phyloP scores from a whole-genome alignment of 2,113 vertebrate species.

The Upupa epops region DNA sequence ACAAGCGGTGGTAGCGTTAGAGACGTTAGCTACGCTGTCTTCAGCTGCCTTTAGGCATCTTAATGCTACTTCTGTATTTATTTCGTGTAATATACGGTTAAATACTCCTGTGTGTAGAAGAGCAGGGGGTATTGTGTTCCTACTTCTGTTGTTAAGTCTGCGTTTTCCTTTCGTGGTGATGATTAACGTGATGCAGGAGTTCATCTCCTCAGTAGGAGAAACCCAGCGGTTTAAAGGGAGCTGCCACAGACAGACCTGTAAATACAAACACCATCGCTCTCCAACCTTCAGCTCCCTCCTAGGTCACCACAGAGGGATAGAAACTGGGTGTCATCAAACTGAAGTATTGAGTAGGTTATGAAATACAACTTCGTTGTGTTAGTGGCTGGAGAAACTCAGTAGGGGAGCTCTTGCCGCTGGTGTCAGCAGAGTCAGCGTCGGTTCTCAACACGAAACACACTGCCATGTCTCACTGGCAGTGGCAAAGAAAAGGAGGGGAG shows the following conservation, averaged over 20 bases:
- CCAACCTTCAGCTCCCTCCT: background rate
- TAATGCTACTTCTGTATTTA: constrained; percentile 77
- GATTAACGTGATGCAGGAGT: constrained; percentile 5
- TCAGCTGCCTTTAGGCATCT: constrained; percentile 44
- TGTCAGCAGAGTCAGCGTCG: background rate
- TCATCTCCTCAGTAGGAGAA: constrained; percentile 38
- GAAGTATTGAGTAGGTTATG: background rate
- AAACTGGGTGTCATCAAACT: background rate
- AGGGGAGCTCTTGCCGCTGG: background rate
- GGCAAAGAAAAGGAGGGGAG: background rate
- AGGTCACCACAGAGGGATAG: background rate
- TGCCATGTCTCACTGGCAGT: constrained; percentile 36
- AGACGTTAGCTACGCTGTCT: constrained; percentile 32
- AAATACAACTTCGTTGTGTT: background rate
- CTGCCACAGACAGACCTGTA: background rate
- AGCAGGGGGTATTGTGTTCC: constrained; percentile 48
- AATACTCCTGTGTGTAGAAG: constrained; percentile 70
- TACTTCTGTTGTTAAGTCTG: constrained; percentile 55
- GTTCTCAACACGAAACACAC: background rate
- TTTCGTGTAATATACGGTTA: constrained; percentile 78
- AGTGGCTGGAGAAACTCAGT: background rate
- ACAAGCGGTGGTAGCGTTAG: constrained; percentile 25
- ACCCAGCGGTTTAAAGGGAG: constrained; percentile 14
- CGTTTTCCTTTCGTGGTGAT: background rate
- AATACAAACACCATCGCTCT: background rate